A percentile compares a stretch with the other conserved stretches of the same genome.
These are phyloP conservation scores for Acyrthosiphon pisum DNA, from an alignment of 1,140 invertebrate genomes.

Conservation along the genomic window DNA sequence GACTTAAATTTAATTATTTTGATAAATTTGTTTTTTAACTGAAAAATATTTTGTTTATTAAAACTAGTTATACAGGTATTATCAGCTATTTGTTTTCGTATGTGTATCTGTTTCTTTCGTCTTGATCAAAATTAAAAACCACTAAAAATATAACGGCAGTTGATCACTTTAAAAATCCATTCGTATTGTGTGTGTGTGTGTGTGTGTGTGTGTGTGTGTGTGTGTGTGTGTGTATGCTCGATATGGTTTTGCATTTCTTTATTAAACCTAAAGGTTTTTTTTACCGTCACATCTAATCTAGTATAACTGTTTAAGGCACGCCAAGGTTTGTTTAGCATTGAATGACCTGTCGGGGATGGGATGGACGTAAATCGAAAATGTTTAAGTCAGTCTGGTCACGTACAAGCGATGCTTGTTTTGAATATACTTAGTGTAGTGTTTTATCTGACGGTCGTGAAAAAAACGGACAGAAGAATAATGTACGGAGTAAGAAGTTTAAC, in stretches of 20 bases:
- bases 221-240: too few species aligned
- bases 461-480: background rate
- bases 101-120: background rate
- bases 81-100: background rate
- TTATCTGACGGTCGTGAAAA: background rate
- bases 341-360: conserved; percentile 35
- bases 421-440: background rate
- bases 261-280: background rate
- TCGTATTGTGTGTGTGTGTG: background rate
- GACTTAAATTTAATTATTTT: background rate
- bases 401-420: background rate
- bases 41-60: background rate
- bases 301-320: background rate
- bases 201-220: background rate
- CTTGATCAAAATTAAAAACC: background rate
- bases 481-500: background rate
- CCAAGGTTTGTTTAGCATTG: conserved; percentile 18
- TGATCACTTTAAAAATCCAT: background rate
- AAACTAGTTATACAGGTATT: background rate
- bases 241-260: background rate
- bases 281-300: background rate
- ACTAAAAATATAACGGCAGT: background rate
- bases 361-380: conserved; percentile 23
- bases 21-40: background rate
- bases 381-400: conserved; percentile 25